These are phyloP conservation scores for Cantharis rustica DNA, from an alignment of 2,888 invertebrate genomes.

Conservation along the genomic window DNA sequence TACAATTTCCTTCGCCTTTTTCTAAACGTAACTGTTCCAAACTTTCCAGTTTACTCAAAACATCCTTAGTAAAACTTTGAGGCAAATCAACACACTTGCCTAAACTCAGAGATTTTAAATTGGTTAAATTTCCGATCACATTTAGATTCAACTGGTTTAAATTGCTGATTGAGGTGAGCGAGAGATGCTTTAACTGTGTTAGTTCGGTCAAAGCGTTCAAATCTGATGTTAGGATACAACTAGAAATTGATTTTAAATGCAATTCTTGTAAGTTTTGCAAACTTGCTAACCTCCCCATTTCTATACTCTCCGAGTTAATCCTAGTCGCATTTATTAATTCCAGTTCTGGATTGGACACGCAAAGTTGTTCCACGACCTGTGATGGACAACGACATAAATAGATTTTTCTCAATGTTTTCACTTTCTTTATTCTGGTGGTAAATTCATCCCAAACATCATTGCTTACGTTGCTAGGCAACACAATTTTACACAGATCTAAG, in stretches of 20 bases:
- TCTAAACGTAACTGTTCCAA: slow-evolving; percentile 76
- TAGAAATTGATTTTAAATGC: slow-evolving; percentile 72
- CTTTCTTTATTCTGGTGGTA: slow-evolving; percentile 66
- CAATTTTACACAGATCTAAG: slow-evolving; percentile 81
- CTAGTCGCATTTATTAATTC: slow-evolving; percentile 69
- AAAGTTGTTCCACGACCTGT: slow-evolving; percentile 71
- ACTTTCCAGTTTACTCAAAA: slow-evolving; percentile 64
- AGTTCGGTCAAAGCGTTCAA: slow-evolving; percentile 67
- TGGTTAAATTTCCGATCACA: slow-evolving; percentile 63
- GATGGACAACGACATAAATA: slow-evolving; percentile 71
- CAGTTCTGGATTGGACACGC: slow-evolving; percentile 66
- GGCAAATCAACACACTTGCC: slow-evolving; percentile 80
- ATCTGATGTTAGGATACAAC: slow-evolving; percentile 68
- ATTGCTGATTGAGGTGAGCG: slow-evolving; percentile 66
- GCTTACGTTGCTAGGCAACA: slow-evolving; percentile 67
- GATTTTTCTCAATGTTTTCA: slow-evolving; percentile 63
- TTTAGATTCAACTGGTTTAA: slow-evolving; percentile 56
- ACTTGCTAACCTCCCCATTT: slow-evolving; percentile 65
- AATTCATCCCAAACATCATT: slow-evolving; percentile 75
- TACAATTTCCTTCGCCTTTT: slow-evolving; percentile 71
- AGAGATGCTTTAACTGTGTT: slow-evolving; percentile 68
- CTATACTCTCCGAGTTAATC: slow-evolving; percentile 70
- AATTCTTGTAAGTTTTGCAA: slow-evolving; percentile 71
- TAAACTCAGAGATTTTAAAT: slow-evolving; percentile 75
- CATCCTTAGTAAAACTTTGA: slow-evolving; percentile 67